Conservation (phyloP, 2,888 invertebrate species). For the Spodoptera littoralis region DNA sequence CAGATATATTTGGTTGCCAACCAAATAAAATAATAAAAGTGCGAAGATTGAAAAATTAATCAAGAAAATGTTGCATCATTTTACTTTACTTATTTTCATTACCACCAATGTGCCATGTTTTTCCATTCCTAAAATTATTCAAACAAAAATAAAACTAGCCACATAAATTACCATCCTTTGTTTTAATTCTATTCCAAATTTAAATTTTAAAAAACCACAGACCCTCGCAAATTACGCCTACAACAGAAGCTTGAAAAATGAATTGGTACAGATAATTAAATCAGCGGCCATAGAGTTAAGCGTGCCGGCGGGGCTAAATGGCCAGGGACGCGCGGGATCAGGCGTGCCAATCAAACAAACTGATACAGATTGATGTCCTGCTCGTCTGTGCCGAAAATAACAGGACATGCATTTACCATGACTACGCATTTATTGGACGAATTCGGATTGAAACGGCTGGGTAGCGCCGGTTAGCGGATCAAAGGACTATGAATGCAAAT, state of each 20-base stretch:
- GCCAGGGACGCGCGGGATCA: constrained; percentile 58
- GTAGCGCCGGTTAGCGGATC: constrained; percentile 23
- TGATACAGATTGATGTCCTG: constrained; percentile 74
- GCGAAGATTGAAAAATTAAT: background rate
- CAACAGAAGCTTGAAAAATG: constrained; percentile 46
- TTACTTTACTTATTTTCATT: constrained; percentile 1
- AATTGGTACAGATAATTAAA: constrained; percentile 49
- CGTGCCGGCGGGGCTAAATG: constrained; percentile 50
- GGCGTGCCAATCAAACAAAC: constrained; percentile 65
- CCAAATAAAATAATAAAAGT: no score
- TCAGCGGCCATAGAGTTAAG: constrained; percentile 47
- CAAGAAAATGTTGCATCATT: background rate
- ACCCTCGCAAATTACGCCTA: constrained; percentile 26
- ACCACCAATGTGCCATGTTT: background rate
- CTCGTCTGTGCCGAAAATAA: constrained; percentile 46
- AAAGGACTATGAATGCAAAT: constrained; percentile 42
- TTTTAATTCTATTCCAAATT: background rate
- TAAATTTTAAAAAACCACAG: constrained; percentile 11
- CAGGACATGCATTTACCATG: constrained; percentile 55
- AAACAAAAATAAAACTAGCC: background rate
- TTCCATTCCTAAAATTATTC: no score
- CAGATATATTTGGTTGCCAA: no score
- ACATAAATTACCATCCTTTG: background rate
- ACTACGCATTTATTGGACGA: constrained; percentile 50
- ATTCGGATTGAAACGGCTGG: constrained; percentile 42